Base-by-base conservation (phyloP, 2,113 vertebrate species). In the Nicator chloris region DNA sequence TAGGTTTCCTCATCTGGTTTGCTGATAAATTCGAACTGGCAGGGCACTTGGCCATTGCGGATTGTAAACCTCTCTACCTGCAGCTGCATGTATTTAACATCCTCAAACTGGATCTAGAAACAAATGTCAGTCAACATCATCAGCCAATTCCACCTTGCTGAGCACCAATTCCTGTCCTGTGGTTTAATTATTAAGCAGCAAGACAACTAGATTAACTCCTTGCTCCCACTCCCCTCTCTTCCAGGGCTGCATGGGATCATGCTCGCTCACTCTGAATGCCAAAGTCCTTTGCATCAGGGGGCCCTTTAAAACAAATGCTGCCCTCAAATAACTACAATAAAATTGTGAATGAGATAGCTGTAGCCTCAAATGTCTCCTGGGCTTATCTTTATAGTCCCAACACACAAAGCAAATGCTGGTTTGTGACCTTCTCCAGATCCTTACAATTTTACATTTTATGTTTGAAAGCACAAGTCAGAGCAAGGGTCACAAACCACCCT, bases 71-170 rank as follows among this genome's bases (percentile, higher is more conserved):
- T 98, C 81, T 98, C 91, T 4, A 98, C 97, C 75, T 98, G 99
- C 76, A 99, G 98, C 91, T 99, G 98, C 99, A 99, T 99, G 97
- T 98, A 99, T 97, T 99, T 99, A 81, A 99, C 98, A 23, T 99
- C 97, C 93, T 98, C 90, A 88, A 99, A 99, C 86, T 97, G 95
- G 96, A 99, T 99, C 99, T 99, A 83, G 64, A 84, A 91, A 97
- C 66, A 95, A 88, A 75, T 2, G 16, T 13, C 82, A 92, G 60
- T 24, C 35, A 75, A 10, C 21, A 49, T 28, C 54, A 85, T 30
- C 82, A 19, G 82, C 49, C 51, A 7, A 5, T 65, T 39, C 83
- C 33, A 30, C 54, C 20, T 82, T 21, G 49, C 51, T 33, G 81
- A 88, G 61, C 69, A 71, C 60, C 72, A 90, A 44, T 39, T 82